Conservation (phyloP, 2,888 invertebrate genomes). For the Mythimna vitellina region DNA sequence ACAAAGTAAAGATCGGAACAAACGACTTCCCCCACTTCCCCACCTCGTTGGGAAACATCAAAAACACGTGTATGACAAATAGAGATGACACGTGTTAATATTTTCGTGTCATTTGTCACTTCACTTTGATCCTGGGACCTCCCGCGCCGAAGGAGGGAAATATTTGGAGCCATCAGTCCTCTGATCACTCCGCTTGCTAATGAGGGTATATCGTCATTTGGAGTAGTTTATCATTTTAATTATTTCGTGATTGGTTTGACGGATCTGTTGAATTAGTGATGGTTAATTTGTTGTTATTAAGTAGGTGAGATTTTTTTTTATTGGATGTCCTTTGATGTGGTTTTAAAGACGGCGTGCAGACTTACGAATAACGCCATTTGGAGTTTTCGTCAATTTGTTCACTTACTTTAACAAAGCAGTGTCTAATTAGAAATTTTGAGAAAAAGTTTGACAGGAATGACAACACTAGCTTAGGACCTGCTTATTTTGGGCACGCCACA, state of each 20-base stretch:
- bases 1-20: conserved; percentile 27
- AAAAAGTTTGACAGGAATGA: no score
- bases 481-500: no score
- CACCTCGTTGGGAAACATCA: conserved; percentile 42
- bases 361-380: not conserved
- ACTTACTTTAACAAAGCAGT: no score
- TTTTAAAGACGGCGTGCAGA: not conserved
- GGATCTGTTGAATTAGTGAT: conserved; percentile 45
- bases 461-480: no score
- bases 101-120: conserved; percentile 68
- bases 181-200: conserved; percentile 53
- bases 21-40: conserved; percentile 14
- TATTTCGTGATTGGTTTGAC: conserved; percentile 45
- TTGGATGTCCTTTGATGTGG: conserved; percentile 27
- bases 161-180: conserved; percentile 55
- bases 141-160: conserved; percentile 51
- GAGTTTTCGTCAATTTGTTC: no score
- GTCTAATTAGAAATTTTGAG: no score
- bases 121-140: conserved; percentile 63
- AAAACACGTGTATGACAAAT: conserved; percentile 50
- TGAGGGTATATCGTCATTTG: conserved; percentile 42
- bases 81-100: conserved; percentile 66
- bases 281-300: conserved; percentile 42
- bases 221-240: conserved; percentile 55
- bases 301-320: not conserved